phyloP scores from a whole-genome alignment of 2,797 vertebrate genomes.

The Nannoperca australis region DNA sequence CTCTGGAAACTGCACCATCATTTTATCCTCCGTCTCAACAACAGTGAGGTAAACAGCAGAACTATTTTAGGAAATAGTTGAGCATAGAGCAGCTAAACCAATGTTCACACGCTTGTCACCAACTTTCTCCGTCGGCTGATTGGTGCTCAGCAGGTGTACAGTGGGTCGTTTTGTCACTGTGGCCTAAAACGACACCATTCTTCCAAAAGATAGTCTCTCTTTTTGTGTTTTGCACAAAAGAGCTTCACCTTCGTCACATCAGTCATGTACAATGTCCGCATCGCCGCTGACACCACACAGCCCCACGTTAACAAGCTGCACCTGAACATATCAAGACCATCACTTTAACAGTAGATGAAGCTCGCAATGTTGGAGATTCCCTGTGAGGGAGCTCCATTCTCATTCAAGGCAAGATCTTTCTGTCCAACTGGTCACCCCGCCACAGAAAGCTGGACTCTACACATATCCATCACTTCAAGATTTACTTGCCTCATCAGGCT shows the following conservation, averaged over 20 bases:
- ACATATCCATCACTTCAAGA: constrained; percentile 15
- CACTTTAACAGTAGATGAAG: not conserved
- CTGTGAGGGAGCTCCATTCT: not conserved
- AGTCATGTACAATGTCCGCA: not conserved
- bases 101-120: too few relatives aligned
- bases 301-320: not conserved
- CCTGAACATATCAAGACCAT: not conserved
- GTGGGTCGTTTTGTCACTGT: too few relatives aligned
- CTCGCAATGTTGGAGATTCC: not conserved
- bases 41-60: not conserved
- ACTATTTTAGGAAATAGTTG: too few relatives aligned
- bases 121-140: too few relatives aligned
- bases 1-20: not conserved
- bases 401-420: not conserved
- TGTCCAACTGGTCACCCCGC: not conserved
- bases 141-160: too few relatives aligned
- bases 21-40: not conserved
- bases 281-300: not conserved
- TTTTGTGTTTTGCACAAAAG: too few relatives aligned
- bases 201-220: not conserved
- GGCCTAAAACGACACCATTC: too few relatives aligned
- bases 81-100: too few relatives aligned
- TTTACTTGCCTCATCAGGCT: constrained; percentile 3
- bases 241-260: not conserved
- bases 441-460: not conserved